Conservation (phyloP, 2,888 invertebrate genomes). For the Hylaea fasciaria region DNA sequence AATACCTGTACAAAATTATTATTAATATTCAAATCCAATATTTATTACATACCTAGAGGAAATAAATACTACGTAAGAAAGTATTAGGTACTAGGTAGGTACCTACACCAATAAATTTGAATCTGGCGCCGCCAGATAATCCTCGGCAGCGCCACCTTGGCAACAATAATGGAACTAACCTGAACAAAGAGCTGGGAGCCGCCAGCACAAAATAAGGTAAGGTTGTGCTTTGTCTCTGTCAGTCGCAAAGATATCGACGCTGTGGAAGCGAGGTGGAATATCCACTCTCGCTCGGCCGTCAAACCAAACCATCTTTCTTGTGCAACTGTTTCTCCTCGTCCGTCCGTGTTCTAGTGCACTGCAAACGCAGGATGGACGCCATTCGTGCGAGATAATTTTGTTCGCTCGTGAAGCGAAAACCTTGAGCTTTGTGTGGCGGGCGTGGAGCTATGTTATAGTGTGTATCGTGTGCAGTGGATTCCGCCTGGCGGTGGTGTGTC, state of each 20-base stretch:
- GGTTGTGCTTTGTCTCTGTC: slow-evolving; percentile 79
- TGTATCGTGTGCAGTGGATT: slow-evolving; percentile 61
- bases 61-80: too few relatives aligned
- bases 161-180: slow-evolving; percentile 56
- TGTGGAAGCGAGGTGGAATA: slow-evolving; percentile 69
- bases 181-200: slow-evolving; percentile 81
- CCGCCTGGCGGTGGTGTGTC: slow-evolving; percentile 62
- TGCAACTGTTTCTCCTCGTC: slow-evolving; percentile 84
- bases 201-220: slow-evolving; percentile 77
- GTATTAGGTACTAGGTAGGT: too few relatives aligned
- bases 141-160: slow-evolving; percentile 60
- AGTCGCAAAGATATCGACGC: slow-evolving; percentile 43
- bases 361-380: slow-evolving; percentile 84
- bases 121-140: slow-evolving; percentile 30
- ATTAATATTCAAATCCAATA: too few relatives aligned
- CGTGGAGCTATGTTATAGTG: slow-evolving; percentile 73
- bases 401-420: slow-evolving; percentile 68
- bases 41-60: too few relatives aligned
- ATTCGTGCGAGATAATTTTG: slow-evolving; percentile 80
- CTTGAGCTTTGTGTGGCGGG: slow-evolving; percentile 63
- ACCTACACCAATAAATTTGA: slow-evolving; percentile 25
- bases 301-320: slow-evolving; percentile 83
- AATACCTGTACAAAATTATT: too few relatives aligned
- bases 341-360: slow-evolving; percentile 77
- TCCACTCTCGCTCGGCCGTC: slow-evolving; percentile 80